Evolutionary conservation across 2,113 vertebrate genomes (phyloP).

Genomic region (Bubo blakistoni): DNA sequence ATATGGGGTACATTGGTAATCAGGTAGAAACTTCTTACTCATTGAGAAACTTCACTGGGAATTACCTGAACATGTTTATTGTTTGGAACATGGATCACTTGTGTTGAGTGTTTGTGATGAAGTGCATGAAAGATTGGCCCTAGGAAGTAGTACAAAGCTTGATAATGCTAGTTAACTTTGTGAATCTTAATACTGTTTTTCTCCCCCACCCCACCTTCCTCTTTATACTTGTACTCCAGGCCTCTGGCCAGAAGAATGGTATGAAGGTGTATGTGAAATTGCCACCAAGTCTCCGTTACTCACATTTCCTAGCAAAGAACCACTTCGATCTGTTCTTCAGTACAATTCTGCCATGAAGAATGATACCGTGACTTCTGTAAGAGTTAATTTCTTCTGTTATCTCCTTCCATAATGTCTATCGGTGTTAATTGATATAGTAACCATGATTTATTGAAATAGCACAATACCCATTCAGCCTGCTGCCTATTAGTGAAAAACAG

Average conservation of each 20-base stretch:
- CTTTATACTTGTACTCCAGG: constrained; percentile 67
- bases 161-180: neutral
- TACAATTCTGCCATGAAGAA: constrained; percentile 98
- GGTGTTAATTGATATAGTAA: neutral
- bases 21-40: neutral
- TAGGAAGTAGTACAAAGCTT: neutral
- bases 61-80: neutral
- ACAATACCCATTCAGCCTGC: neutral
- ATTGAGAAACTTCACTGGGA: neutral
- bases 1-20: neutral
- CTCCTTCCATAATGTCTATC: neutral
- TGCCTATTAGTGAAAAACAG: neutral
- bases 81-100: neutral
- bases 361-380: constrained; percentile 91
- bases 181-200: neutral
- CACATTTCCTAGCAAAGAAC: constrained; percentile 95
- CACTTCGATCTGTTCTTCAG: constrained; percentile 92
- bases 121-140: neutral
- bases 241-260: constrained; percentile 98
- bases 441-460: neutral
- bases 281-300: constrained; percentile 94
- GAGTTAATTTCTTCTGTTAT: neutral
- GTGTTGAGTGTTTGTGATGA: neutral
- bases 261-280: constrained; percentile 96
- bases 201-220: neutral